Base-by-base conservation (phyloP, 2,888 invertebrate genomes). In the Cremastinae sp. region DNA sequence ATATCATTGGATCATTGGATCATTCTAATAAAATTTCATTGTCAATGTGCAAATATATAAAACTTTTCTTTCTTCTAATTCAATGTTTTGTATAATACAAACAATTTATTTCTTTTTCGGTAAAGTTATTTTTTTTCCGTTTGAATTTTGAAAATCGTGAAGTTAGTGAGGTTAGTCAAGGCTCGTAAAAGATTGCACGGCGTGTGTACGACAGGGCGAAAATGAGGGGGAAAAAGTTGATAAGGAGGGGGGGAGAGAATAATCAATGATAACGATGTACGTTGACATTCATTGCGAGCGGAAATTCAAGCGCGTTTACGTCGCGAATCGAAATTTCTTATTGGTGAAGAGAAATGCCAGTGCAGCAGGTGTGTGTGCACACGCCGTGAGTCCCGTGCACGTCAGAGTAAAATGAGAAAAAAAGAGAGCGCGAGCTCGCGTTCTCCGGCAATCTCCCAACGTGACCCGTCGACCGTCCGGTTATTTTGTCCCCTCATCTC, bases 381-480 rank as follows among this genome's bases (percentile, higher is more conserved):
- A 10, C n/a, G 28, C 28, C 10, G 65, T 36, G 34, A 49, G 53
- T 14, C 36, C 18, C 16, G 38, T 10, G 18, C 47, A 47, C 45
- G 22, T 28, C 47, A 47, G 61, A 41, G 62, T 45, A 58, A 10
- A 41, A 28, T 53, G 49, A 49, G 20, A 70, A 49, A 51, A 47
- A 51, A 14, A 47, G 51, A 53, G 22, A 14, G 14, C 53, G 47
- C 62, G 61, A 38, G 62, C 22, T 71, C 70, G 70, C 54, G 62
- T 62, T 71, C 62, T 45, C 36, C 70, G 38, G 62, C 62, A 62
- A 62, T 62, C 54, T 70, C 70, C 53, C 62, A 36, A 62, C 54
- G 70, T 62, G 70, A 71, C 54, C 61, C 45, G 61, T 18, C 54
- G 70, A 62, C 62, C 47, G 54, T 71, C 70, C 62, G 70, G 62